Percentiles rank a stretch among this genome's conserved stretches.
These are phyloP conservation scores for Diplodus sargus DNA, from an alignment of 2,797 vertebrate genomes.

Conservation along the genomic window DNA sequence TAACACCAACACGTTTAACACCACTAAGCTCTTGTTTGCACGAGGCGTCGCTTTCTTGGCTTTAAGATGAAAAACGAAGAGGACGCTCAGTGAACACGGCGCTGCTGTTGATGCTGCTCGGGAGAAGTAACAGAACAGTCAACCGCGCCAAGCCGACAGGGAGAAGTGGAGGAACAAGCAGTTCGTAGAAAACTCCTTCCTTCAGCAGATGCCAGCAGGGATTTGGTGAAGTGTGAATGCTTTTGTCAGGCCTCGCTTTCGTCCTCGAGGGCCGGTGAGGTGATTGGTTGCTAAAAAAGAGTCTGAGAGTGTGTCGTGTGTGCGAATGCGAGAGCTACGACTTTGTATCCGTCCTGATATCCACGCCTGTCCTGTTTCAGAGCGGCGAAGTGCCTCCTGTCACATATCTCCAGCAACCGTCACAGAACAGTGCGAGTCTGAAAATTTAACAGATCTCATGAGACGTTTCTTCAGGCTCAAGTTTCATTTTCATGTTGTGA, in stretches of 20 bases:
- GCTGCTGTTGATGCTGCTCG: not conserved
- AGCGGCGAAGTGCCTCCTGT: not conserved
- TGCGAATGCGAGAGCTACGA: not conserved
- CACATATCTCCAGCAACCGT: not conserved
- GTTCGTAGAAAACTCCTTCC: not conserved
- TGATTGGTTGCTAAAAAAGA: too few relatives aligned
- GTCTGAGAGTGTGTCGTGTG: too few relatives aligned
- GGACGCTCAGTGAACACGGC: not conserved
- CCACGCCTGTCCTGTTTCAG: too few relatives aligned
- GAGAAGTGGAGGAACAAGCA: not conserved
- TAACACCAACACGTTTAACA: constrained; percentile 31
- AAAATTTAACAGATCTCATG: not conserved
- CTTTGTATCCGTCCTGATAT: too few relatives aligned
- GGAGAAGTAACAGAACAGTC: not conserved
- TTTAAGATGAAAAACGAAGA: constrained; percentile 1
- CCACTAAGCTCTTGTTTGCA: constrained; percentile 23
- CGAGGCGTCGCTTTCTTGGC: not conserved
- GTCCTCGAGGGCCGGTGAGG: not conserved
- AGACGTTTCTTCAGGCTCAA: too few relatives aligned
- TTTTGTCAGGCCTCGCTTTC: too few relatives aligned
- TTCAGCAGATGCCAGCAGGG: not conserved
- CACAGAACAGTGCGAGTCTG: not conserved
- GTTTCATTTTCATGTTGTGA: too few relatives aligned
- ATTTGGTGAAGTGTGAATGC: not conserved
- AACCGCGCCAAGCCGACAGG: too few relatives aligned